Evolutionary conservation across 1,140 invertebrate genomes (phyloP).

Genomic region (Paraescarpia echinospica): DNA sequence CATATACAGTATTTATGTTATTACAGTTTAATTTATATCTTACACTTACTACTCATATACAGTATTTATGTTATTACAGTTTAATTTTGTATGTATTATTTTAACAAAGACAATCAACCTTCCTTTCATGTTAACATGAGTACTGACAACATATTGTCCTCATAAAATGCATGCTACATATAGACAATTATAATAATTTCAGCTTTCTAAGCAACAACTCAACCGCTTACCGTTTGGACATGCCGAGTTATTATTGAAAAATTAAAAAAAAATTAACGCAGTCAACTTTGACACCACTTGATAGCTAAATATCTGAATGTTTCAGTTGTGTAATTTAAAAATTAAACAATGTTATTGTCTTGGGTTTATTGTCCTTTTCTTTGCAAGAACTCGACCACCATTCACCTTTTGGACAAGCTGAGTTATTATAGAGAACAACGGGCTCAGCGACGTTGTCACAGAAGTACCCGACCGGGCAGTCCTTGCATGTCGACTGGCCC

Average conservation of each 20-base stretch:
- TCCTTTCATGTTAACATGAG: too few species aligned
- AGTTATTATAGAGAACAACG: slow-evolving; percentile 46
- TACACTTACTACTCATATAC: too few species aligned
- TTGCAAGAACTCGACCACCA: too few species aligned
- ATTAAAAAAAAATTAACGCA: too few species aligned
- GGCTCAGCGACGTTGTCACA: slow-evolving; percentile 47
- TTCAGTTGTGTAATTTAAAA: too few species aligned
- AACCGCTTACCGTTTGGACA: slow-evolving; percentile 38
- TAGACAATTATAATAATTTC: background rate
- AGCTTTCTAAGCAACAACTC: background rate
- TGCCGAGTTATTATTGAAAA: slow-evolving; percentile 42
- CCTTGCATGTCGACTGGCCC: slow-evolving; percentile 43
- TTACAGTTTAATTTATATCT: background rate
- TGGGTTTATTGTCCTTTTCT: too few species aligned
- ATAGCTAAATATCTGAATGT: too few species aligned
- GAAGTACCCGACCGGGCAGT: slow-evolving; percentile 48
- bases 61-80: background rate
- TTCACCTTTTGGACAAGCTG: slow-evolving; percentile 40
- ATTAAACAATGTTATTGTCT: too few species aligned
- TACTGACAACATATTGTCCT: too few species aligned
- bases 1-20: background rate
- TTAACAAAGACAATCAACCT: too few species aligned
- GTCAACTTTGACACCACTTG: too few species aligned
- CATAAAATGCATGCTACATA: too few species aligned
- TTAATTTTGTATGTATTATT: background rate